Evolutionary conservation across 2,888 invertebrate genomes (phyloP), one percentile per base, ranked within the genome.

Genomic region (Allolobophora icterica): DNA sequence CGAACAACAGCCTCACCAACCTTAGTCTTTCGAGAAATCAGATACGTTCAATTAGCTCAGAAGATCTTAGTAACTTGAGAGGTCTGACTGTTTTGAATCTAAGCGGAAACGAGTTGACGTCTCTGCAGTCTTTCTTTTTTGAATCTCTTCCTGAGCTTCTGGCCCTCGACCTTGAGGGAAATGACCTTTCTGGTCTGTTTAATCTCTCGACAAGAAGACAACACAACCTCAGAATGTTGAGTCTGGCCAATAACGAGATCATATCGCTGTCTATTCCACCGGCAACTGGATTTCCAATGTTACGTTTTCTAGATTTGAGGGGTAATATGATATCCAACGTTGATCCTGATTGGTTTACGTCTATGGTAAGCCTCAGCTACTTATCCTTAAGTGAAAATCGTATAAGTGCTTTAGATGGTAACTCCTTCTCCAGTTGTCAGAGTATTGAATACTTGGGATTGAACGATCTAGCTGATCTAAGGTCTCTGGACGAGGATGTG

Each of bases 401-500:
- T 38, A 89, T 91, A 52, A 21, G 30, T n/a, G 33, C 21, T 34
- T 19, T 91, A 21, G 58, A 87, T 30, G 87, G 30, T 30, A 87
- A 87, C 42, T 40, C 89, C 52, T 91, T 91, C 52, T 34, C 45
- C 38, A 42, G 35, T 21, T 45, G 84, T 35, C 34, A 17, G n/a
- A n/a, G 30, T 34, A 35, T 91, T 45, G 87, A 52, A 40, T 19
- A 42, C 52, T 52, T 91, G 89, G 33, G 15, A 42, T 33, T 91
- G 91, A 89, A 91, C n/a, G 40, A 52, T 45, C 89, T 91, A 8
- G 33, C 45, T 52, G 38, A 40, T n/a, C 35, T 91, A 24, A 89
- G 40, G 34, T 21, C 45, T 45, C 3, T 91, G 35, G n/a, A 38
- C 17, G 21, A 38, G 24, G 52, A 89, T 90, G 90, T 93, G 35